Percentiles rank a stretch among this genome's conserved stretches.
phyloP scores from a whole-genome alignment of 37 sponge, comb jelly and placozoan species.

The Amphimedon queenslandica region DNA sequence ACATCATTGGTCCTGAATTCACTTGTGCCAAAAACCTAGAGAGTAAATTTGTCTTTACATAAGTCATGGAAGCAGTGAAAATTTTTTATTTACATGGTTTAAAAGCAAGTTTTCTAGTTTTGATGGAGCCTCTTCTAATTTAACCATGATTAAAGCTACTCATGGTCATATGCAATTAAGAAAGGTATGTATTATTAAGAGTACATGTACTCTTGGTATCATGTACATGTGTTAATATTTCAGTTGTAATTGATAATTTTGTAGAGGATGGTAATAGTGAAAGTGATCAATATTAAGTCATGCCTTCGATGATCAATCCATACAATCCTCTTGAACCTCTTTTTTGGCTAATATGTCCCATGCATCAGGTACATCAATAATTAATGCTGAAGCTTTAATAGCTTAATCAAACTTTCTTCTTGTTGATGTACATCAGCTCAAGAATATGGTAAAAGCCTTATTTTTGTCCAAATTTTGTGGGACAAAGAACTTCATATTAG shows the following conservation, averaged over 20 bases:
- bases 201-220: too few relatives aligned
- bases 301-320: background rate
- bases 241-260: too few relatives aligned
- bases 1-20: slow-evolving; percentile 44
- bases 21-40: background rate
- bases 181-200: background rate
- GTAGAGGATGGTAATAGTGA: too few relatives aligned
- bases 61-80: background rate
- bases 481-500: background rate
- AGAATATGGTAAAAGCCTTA: background rate
- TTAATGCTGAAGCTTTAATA: background rate
- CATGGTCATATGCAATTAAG: too few relatives aligned
- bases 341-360: slow-evolving; percentile 5
- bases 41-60: background rate
- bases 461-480: background rate
- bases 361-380: background rate
- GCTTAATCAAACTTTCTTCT: background rate
- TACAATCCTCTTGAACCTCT: background rate
- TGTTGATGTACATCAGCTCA: background rate
- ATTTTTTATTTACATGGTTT: too few relatives aligned
- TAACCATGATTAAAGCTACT: background rate
- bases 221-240: too few relatives aligned
- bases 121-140: slow-evolving; percentile 9
- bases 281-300: slow-evolving; percentile 2
- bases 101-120: too few relatives aligned